Evolutionary conservation across 2,113 vertebrate species (phyloP).

Genomic region (Aythya baeri): DNA sequence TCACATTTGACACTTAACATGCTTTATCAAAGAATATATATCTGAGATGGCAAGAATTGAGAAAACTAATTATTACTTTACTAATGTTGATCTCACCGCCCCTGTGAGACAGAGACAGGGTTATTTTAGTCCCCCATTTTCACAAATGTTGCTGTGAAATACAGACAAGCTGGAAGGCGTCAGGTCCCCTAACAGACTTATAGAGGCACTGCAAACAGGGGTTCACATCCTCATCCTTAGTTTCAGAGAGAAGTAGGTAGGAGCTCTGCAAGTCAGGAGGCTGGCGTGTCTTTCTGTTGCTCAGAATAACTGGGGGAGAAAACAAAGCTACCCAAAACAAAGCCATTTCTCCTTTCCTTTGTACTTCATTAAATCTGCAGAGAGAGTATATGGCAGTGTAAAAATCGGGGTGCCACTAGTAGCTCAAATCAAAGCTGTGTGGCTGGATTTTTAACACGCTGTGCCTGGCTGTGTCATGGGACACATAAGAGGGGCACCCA

Average conservation of each 20-base stretch:
- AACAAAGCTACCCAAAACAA: neutral
- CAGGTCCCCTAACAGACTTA: neutral
- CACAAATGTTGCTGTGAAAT: neutral
- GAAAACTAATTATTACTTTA: neutral
- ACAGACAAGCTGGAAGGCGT: neutral
- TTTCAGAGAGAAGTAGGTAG: neutral
- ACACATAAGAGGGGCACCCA: neutral
- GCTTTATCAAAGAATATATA: neutral
- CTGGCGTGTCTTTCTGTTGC: neutral
- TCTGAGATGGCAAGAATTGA: neutral
- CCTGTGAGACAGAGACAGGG: neutral
- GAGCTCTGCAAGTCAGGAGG: neutral
- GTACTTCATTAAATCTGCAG: fast-evolving
- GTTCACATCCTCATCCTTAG: neutral
- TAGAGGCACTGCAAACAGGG: neutral
- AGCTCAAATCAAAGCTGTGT: neutral
- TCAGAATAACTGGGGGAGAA: neutral
- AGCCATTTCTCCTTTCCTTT: neutral
- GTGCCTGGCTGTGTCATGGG: neutral
- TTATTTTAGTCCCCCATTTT: neutral
- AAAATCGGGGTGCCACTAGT: neutral
- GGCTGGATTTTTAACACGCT: neutral
- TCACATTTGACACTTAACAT: neutral
- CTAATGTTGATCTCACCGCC: neutral
- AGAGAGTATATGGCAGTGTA: neutral